These are phyloP conservation scores for Geotrupes spiniger DNA, from an alignment of 2,888 invertebrate species.

Conservation along the genomic window DNA sequence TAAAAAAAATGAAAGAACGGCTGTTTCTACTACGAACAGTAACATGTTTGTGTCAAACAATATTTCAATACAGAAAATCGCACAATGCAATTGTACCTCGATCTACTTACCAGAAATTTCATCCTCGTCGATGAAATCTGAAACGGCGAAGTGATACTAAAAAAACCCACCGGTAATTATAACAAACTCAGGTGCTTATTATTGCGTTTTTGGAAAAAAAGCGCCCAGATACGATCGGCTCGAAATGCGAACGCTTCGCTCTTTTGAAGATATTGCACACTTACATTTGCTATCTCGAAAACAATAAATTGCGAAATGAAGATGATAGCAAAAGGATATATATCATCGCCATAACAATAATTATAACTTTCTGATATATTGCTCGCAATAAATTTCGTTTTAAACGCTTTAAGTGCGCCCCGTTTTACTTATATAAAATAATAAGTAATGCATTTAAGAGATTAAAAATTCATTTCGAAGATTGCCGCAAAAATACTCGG, in stretches of 20 bases:
- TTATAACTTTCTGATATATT: slow-evolving; percentile 38
- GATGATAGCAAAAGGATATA: slow-evolving; percentile 41
- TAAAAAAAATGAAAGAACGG: too few species aligned
- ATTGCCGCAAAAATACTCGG: too few species aligned
- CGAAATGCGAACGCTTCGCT: slow-evolving; percentile 18
- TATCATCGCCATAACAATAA: slow-evolving; percentile 44
- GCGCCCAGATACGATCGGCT: neutral
- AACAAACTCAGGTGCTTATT: slow-evolving; percentile 3
- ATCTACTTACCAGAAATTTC: too few species aligned
- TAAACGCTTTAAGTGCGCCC: neutral
- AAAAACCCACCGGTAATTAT: neutral
- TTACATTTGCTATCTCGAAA: slow-evolving; percentile 36
- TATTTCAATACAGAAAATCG: too few species aligned
- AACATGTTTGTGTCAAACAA: too few species aligned
- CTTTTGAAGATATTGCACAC: slow-evolving; percentile 30
- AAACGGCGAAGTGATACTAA: slow-evolving; percentile 1
- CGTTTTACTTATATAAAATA: too few species aligned
- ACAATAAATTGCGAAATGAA: slow-evolving; percentile 44
- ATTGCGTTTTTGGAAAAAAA: slow-evolving; percentile 2
- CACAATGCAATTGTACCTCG: too few species aligned
- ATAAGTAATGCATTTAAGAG: too few species aligned
- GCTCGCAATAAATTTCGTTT: slow-evolving; percentile 28
- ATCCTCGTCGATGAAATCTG: neutral
- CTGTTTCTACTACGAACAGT: too few species aligned
- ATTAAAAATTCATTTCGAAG: too few species aligned